Percentiles rank a stretch among this genome's conserved stretches.
Evolutionary conservation across 1,140 invertebrate species (phyloP).

Genomic region (Hyposmocoma kahamanoa): DNA sequence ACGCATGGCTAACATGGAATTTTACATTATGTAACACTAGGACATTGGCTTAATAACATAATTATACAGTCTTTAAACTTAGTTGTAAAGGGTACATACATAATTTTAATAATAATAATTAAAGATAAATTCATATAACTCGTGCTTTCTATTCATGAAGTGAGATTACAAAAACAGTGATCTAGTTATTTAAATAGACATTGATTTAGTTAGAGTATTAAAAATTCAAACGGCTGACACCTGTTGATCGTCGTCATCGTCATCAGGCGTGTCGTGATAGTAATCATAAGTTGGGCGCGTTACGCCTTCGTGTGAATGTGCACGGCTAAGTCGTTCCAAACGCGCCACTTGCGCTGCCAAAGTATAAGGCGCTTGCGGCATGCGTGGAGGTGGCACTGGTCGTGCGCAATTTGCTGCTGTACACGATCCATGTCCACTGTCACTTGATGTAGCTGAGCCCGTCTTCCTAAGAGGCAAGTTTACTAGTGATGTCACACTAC

Average conservation of each 20-base stretch:
- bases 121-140: constrained; percentile 53
- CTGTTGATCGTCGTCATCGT: constrained; percentile 79
- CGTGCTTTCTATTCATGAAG: constrained; percentile 65
- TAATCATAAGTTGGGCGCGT: constrained; percentile 78
- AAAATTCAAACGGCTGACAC: constrained; percentile 67
- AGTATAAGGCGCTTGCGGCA: constrained; percentile 83
- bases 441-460: constrained; percentile 88
- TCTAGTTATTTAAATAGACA: constrained; percentile 60
- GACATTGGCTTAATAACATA: constrained; percentile 53
- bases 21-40: constrained; percentile 68
- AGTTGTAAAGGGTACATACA: constrained; percentile 62
- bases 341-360: constrained; percentile 86
- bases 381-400: constrained; percentile 75
- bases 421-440: constrained; percentile 89
- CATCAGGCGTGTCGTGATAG: constrained; percentile 82
- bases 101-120: constrained; percentile 41
- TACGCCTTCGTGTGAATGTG: constrained; percentile 90
- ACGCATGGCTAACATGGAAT: constrained; percentile 60
- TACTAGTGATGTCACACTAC: constrained; percentile 93
- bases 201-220: constrained; percentile 51
- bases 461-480: constrained; percentile 92
- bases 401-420: constrained; percentile 62
- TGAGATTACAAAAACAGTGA: constrained; percentile 66
- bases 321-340: constrained; percentile 83
- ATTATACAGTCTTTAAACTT: constrained; percentile 73